phyloP scores from a whole-genome alignment of 2,113 vertebrate species.

The Macquaria ambigua region DNA sequence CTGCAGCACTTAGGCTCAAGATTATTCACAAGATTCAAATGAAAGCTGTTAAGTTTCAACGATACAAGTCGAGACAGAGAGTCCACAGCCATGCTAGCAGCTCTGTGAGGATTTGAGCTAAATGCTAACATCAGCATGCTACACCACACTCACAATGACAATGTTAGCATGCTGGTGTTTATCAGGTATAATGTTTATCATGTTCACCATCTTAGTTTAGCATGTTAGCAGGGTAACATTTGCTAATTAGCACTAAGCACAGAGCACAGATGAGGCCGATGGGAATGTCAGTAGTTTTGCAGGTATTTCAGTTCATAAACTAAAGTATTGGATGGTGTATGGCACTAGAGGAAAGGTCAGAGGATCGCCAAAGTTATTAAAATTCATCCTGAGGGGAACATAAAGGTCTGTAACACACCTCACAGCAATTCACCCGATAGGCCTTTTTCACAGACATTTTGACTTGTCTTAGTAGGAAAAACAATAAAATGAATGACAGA shows the following conservation, averaged over 20 bases:
- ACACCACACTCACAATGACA: background rate
- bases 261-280: background rate
- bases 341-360: no score
- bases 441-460: background rate
- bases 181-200: background rate
- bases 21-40: conserved; percentile 1
- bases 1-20: background rate
- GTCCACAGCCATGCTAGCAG: background rate
- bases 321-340: no score
- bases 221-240: background rate
- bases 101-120: background rate
- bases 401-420: background rate
- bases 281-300: background rate
- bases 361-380: no score
- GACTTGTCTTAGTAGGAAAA: background rate
- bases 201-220: background rate
- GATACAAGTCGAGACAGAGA: background rate
- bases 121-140: background rate
- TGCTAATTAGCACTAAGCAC: background rate
- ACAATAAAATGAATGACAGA: background rate
- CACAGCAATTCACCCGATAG: no score
- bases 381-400: background rate
- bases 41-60: background rate
- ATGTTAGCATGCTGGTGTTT: background rate
- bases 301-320: background rate